Conservation (phyloP, 2,797 vertebrate species). For the Enteromius viviparus region DNA sequence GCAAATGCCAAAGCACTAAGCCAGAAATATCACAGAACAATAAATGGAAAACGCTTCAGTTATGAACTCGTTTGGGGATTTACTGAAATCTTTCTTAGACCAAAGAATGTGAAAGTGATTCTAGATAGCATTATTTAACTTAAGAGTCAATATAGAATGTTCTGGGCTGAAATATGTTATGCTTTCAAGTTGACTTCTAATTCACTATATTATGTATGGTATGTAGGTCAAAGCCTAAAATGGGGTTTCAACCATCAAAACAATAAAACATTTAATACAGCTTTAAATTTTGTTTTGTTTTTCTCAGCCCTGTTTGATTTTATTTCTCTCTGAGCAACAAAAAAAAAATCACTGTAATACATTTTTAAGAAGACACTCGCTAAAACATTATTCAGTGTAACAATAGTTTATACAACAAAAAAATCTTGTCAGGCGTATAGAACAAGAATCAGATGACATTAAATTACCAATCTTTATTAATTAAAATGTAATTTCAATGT, state of each 20-base stretch:
- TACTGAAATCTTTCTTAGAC: constrained; percentile 18
- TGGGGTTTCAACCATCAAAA: neutral
- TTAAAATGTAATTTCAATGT: neutral
- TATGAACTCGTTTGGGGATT: constrained; percentile 15
- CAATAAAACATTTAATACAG: neutral
- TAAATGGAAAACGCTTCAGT: constrained; percentile 34
- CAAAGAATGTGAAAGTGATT: constrained; percentile 25
- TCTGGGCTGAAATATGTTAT: neutral
- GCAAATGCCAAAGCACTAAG: constrained; percentile 39
- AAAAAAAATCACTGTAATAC: neutral
- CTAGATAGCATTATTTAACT: constrained; percentile 18
- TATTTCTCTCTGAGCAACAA: neutral
- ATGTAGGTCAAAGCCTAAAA: neutral
- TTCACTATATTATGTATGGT: neutral
- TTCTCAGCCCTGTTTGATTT: neutral
- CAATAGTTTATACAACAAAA: neutral
- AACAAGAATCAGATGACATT: neutral
- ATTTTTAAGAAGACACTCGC: neutral
- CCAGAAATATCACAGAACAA: constrained; percentile 49
- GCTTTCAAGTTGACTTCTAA: neutral
- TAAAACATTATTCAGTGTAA: neutral
- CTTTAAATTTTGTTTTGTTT: neutral
- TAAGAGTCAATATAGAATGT: constrained; percentile 23
- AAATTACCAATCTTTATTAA: neutral
- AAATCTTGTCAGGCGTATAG: neutral